These are phyloP conservation scores for Rhinolophus sinicus DNA, from an alignment of 2,113 vertebrate species.

Conservation along the genomic window DNA sequence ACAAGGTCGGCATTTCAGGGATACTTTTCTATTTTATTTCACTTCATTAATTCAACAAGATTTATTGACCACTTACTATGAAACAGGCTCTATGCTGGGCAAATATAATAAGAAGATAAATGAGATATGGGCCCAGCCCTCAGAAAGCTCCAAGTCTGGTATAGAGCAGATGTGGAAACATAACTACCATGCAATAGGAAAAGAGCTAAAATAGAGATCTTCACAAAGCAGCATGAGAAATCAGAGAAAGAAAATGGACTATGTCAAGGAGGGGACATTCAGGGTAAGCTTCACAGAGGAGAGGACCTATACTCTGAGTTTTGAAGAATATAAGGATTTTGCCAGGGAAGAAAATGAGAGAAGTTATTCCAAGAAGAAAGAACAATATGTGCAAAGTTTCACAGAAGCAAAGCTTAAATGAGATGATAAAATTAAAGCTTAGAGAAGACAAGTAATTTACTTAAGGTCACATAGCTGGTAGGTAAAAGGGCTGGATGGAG, in stretches of 20 bases:
- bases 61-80: slow-evolving; percentile 13
- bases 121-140: background rate
- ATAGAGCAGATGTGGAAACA: background rate
- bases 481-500: background rate
- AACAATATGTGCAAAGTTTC: background rate
- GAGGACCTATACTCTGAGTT: background rate
- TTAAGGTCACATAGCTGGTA: background rate
- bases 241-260: background rate
- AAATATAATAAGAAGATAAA: slow-evolving; percentile 49
- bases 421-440: slow-evolving; percentile 20
- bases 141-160: background rate
- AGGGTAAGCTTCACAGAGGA: background rate
- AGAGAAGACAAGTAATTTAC: background rate
- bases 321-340: slow-evolving; percentile 8
- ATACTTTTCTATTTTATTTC: slow-evolving; percentile 39
- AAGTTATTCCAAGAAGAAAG: background rate
- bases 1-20: background rate
- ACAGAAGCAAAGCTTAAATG: background rate
- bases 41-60: slow-evolving; percentile 47
- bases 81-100: background rate
- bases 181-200: background rate
- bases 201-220: slow-evolving; percentile 34
- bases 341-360: background rate
- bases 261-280: background rate
- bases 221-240: background rate